Conservation (phyloP, 2,113 vertebrate species). For the Periophthalmus modestus region DNA sequence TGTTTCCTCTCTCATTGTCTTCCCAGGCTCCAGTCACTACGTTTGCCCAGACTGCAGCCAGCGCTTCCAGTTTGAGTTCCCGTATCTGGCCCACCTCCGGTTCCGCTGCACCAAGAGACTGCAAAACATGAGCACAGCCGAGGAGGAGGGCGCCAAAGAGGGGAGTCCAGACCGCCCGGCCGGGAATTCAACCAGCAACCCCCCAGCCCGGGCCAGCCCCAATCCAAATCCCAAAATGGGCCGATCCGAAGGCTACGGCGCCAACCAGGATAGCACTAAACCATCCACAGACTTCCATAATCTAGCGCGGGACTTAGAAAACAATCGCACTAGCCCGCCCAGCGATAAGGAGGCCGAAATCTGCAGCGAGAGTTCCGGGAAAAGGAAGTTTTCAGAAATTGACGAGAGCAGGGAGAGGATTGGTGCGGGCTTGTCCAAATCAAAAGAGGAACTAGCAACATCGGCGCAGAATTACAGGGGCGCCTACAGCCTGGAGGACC, state of each 20-base stretch:
- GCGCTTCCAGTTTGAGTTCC: slow-evolving; percentile 95
- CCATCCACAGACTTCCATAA: slow-evolving; percentile 96
- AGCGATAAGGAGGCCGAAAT: slow-evolving; percentile 80
- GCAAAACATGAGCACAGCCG: slow-evolving; percentile 72
- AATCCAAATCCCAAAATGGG: slow-evolving; percentile 78
- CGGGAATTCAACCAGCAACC: slow-evolving; percentile 44
- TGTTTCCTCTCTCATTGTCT: neutral
- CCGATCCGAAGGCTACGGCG: slow-evolving; percentile 69
- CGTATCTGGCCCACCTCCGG: slow-evolving; percentile 89
- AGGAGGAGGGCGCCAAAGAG: slow-evolving; percentile 71
- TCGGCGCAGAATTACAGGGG: slow-evolving; percentile 90
- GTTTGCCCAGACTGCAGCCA: slow-evolving; percentile 93
- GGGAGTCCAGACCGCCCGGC: slow-evolving; percentile 64
- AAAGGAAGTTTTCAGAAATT: slow-evolving; percentile 81
- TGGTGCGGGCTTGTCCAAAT: slow-evolving; percentile 66
- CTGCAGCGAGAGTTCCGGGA: slow-evolving; percentile 79
- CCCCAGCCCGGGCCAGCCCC: slow-evolving; percentile 62
- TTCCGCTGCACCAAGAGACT: slow-evolving; percentile 95
- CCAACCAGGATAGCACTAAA: slow-evolving; percentile 74
- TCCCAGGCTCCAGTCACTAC: slow-evolving; percentile 82
- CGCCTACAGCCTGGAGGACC: slow-evolving; percentile 86
- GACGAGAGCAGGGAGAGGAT: slow-evolving; percentile 59
- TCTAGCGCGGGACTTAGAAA: slow-evolving; percentile 90
- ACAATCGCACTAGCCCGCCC: slow-evolving; percentile 77
- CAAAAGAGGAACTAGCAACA: slow-evolving; percentile 86